phyloP scores from a whole-genome alignment of 2,888 invertebrate genomes.

The Epinotia demarniana region DNA sequence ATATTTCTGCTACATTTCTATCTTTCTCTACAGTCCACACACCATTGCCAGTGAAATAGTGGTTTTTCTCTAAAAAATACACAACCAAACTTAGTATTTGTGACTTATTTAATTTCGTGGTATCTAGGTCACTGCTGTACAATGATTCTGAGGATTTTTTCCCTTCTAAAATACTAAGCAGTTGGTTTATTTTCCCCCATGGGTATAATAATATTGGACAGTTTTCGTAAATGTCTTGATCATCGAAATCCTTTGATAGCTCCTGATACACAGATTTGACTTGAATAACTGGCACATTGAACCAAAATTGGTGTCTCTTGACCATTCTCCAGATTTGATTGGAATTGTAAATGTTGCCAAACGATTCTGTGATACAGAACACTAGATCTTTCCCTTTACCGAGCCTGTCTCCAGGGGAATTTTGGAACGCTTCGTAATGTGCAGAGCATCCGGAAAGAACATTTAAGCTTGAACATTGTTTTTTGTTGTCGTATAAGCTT shows the following conservation, averaged over 20 bases:
- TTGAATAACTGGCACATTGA: slow-evolving; percentile 74
- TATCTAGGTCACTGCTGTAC: slow-evolving; percentile 60
- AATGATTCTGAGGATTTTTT: slow-evolving; percentile 44
- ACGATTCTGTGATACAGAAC: slow-evolving; percentile 68
- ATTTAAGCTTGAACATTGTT: slow-evolving; percentile 77
- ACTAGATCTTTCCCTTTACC: slow-evolving; percentile 77
- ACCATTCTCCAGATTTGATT: slow-evolving; percentile 61
- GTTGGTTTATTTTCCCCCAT: slow-evolving; percentile 72
- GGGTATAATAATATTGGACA: slow-evolving; percentile 76
- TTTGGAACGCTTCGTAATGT: slow-evolving; percentile 73
- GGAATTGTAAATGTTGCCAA: slow-evolving; percentile 62
- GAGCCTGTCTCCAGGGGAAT: slow-evolving; percentile 73
- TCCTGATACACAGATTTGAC: slow-evolving; percentile 69
- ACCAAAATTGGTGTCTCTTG: slow-evolving; percentile 77
- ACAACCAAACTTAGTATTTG: slow-evolving; percentile 73
- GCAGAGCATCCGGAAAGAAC: slow-evolving; percentile 72
- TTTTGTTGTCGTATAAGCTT: slow-evolving; percentile 67
- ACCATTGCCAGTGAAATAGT: slow-evolving; percentile 80
- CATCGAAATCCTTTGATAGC: slow-evolving; percentile 62
- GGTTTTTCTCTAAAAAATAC: slow-evolving; percentile 76
- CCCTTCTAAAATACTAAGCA: slow-evolving; percentile 55
- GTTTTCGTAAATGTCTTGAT: slow-evolving; percentile 74
- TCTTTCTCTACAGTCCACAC: slow-evolving; percentile 76
- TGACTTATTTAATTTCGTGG: slow-evolving; percentile 61
- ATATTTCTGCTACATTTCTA: slow-evolving; percentile 49